These are phyloP conservation scores for Tridacna gigas DNA, from an alignment of 2,888 invertebrate genomes.

Conservation along the genomic window DNA sequence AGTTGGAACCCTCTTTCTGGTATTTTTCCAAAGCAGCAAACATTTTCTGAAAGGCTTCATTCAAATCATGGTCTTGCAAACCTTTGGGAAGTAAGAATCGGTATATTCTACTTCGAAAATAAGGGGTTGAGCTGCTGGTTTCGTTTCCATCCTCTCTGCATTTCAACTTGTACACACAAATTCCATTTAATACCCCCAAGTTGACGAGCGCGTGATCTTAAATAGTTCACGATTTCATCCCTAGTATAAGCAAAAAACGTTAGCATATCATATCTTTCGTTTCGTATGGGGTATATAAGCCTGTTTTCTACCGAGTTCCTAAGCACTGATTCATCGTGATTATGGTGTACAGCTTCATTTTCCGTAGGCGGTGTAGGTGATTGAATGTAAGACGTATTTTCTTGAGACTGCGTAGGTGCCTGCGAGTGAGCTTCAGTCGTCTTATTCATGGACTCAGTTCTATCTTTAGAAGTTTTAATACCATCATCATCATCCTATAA, in stretches of 20 bases:
- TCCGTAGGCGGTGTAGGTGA: not conserved
- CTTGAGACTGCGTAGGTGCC: not conserved
- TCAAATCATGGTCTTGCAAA: conserved; percentile 38
- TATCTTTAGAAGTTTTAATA: not conserved
- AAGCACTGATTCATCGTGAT: conserved; percentile 22
- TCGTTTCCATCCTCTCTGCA: conserved; percentile 50
- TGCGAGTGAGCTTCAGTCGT: not conserved
- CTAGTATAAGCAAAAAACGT: conserved; percentile 34
- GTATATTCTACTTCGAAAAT: conserved; percentile 38
- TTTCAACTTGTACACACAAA: conserved; percentile 51
- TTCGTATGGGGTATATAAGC: conserved; percentile 26
- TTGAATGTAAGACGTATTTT: not conserved
- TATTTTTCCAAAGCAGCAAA: conserved; percentile 49
- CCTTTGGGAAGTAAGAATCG: conserved; percentile 3
- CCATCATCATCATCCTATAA: conserved; percentile 4
- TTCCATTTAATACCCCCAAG: conserved; percentile 53
- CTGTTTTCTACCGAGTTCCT: conserved; percentile 23
- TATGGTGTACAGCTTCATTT: conserved; percentile 1
- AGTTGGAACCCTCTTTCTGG: conserved; percentile 41
- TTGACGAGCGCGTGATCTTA: conserved; percentile 12
- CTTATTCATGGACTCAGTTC: not conserved
- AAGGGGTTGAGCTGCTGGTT: conserved; percentile 15
- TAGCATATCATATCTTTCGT: conserved; percentile 44
- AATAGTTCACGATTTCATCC: conserved; percentile 11
- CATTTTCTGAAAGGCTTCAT: conserved; percentile 49